Conservation (phyloP, 2,888 invertebrate genomes). For the Nesidiocoris tenuis region DNA sequence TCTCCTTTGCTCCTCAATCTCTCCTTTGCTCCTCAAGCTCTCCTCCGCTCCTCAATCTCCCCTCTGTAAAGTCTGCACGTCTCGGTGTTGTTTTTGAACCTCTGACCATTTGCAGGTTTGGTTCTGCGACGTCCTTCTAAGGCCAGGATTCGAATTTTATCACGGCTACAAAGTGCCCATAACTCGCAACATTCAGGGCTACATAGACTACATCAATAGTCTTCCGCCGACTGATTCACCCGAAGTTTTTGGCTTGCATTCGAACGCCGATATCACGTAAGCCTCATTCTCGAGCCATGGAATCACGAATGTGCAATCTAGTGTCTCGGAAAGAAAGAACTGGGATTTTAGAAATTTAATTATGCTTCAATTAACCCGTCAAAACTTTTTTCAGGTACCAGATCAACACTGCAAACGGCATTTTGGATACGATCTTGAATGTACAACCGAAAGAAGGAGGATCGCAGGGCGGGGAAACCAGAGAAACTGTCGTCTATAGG, state of each 20-base stretch:
- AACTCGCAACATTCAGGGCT: slow-evolving; percentile 68
- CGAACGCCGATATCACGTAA: slow-evolving; percentile 93
- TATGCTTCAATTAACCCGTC: no score
- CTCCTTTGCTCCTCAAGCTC: no score
- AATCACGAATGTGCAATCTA: no score
- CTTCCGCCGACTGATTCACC: slow-evolving; percentile 85
- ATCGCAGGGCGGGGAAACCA: slow-evolving; percentile 83
- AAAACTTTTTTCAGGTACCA: slow-evolving; percentile 64
- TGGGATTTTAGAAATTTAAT: no score
- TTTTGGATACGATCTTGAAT: slow-evolving; percentile 88
- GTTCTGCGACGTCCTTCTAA: slow-evolving; percentile 87
- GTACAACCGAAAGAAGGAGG: slow-evolving; percentile 98
- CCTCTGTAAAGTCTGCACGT: not conserved
- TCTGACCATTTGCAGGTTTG: slow-evolving; percentile 71
- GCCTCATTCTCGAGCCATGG: slow-evolving; percentile 50
- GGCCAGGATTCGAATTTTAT: slow-evolving; percentile 89
- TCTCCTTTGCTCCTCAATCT: no score
- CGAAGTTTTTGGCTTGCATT: slow-evolving; percentile 93
- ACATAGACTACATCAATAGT: slow-evolving; percentile 82
- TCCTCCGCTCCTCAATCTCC: no score
- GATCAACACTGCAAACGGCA: slow-evolving; percentile 91
- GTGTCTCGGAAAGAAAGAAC: no score
- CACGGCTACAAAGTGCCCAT: slow-evolving; percentile 89
- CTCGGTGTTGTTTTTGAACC: not conserved
- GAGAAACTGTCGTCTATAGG: slow-evolving; percentile 88